phyloP scores from a whole-genome alignment of 2,797 vertebrate species.

The Sebastes vulpes region DNA sequence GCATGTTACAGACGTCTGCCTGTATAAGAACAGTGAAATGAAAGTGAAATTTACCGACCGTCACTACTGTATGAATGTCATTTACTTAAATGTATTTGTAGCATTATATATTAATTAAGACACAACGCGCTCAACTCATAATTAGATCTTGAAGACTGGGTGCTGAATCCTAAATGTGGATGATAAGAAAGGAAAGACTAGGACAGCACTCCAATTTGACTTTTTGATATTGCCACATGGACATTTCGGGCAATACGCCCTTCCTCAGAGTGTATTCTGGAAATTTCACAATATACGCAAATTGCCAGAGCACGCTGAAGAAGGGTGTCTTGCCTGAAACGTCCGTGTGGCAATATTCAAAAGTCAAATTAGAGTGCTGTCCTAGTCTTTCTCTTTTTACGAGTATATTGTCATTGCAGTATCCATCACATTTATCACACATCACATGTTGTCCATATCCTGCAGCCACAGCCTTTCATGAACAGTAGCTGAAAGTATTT shows the following conservation, averaged over 20 bases:
- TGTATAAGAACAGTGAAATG: background rate
- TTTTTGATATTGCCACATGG: no score
- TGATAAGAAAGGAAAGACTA: no score
- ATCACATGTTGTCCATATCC: slow-evolving; percentile 1
- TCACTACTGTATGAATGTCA: background rate
- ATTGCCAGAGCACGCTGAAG: no score
- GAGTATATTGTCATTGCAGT: background rate
- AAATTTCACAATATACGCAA: no score
- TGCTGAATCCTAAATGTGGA: no score
- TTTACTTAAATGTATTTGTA: background rate
- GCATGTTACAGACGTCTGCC: background rate
- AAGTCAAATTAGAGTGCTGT: background rate
- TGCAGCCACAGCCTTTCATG: slow-evolving; percentile 8
- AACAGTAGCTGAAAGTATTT: slow-evolving; percentile 31
- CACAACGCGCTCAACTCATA: no score
- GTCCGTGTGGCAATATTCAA: no score
- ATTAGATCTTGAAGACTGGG: no score
- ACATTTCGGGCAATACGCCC: no score
- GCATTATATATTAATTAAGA: background rate
- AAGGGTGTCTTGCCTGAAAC: no score
- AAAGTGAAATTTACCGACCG: background rate
- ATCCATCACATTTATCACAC: background rate
- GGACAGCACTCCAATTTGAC: no score
- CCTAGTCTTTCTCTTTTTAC: background rate
- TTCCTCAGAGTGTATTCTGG: no score